Percentiles rank a stretch among this genome's conserved stretches.
phyloP scores from a whole-genome alignment of 2,888 invertebrate species.

The Ischnus inquisitorius region DNA sequence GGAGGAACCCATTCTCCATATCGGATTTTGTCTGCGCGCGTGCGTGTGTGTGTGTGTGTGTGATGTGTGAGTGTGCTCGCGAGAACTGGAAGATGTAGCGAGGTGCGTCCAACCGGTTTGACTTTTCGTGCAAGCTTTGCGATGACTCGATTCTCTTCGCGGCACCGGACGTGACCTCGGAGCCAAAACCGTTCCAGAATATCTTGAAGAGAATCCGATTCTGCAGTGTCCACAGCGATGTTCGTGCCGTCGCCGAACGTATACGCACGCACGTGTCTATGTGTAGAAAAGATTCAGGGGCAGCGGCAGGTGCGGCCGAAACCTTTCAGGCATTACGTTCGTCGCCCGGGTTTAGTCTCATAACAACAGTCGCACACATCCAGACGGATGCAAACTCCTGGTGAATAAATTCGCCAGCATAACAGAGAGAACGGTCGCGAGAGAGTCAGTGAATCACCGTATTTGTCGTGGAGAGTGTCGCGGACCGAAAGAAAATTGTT shows the following conservation, averaged over 20 bases:
- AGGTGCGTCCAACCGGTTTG: conserved; percentile 49
- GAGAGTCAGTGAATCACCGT: conserved; percentile 41
- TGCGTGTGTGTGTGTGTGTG: not conserved
- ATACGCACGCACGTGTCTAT: not conserved
- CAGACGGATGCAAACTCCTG: conserved; percentile 9
- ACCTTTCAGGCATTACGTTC: conserved; percentile 44
- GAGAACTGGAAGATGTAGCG: not conserved
- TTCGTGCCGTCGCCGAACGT: conserved; percentile 13
- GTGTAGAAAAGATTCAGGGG: conserved; percentile 27
- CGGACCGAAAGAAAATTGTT: conserved; percentile 13
- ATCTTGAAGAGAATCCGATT: conserved; percentile 26
- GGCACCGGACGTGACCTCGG: conserved; percentile 41
- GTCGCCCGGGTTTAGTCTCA: conserved; percentile 25
- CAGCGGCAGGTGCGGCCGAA: conserved; percentile 36
- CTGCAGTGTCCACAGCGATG: not conserved
- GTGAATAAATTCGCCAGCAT: conserved; percentile 42
- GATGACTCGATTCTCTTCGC: conserved; percentile 41
- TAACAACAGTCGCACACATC: conserved; percentile 13
- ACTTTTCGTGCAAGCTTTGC: conserved; percentile 49
- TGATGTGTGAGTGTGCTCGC: conserved; percentile 11
- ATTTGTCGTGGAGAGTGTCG: conserved; percentile 39
- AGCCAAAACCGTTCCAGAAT: conserved; percentile 4
- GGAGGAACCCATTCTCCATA: not conserved
- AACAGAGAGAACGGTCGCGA: not conserved
- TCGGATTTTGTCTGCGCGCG: not conserved